phyloP scores from a whole-genome alignment of 2,797 vertebrate species.

The Tinamus major region DNA sequence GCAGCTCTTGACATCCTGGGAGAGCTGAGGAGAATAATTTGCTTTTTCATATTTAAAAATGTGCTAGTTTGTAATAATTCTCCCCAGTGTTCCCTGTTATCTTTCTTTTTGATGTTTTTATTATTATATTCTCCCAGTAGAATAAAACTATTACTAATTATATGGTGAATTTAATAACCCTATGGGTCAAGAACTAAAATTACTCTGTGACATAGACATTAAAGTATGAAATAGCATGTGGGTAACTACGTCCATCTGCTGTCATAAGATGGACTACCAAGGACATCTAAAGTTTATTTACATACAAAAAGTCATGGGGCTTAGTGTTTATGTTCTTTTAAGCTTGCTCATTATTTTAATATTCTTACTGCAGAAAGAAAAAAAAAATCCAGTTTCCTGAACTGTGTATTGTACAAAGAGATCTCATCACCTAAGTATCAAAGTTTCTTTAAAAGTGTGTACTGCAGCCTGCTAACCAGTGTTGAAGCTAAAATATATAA shows the following conservation, averaged over 20 bases:
- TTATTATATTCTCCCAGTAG: not conserved
- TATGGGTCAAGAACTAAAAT: constrained; percentile 12
- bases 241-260: not conserved
- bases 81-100: not conserved
- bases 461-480: constrained; percentile 38
- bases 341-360: not conserved
- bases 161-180: not conserved
- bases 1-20: not conserved
- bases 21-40: not conserved
- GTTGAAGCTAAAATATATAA: constrained; percentile 62
- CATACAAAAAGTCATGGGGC: not conserved
- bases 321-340: not conserved
- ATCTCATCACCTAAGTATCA: constrained; percentile 21
- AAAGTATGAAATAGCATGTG: not conserved
- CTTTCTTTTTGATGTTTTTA: not conserved
- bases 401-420: not conserved
- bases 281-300: not conserved
- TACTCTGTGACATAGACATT: not conserved
- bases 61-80: not conserved
- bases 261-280: not conserved
- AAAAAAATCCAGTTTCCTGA: not conserved
- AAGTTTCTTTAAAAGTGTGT: constrained; percentile 57
- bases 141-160: not conserved
- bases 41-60: not conserved
- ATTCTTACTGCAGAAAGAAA: not conserved